A percentile compares a stretch with the other conserved stretches of the same genome.
These are phyloP conservation scores for Cepaea nemoralis DNA, from an alignment of 1,140 invertebrate genomes.

Conservation along the genomic window DNA sequence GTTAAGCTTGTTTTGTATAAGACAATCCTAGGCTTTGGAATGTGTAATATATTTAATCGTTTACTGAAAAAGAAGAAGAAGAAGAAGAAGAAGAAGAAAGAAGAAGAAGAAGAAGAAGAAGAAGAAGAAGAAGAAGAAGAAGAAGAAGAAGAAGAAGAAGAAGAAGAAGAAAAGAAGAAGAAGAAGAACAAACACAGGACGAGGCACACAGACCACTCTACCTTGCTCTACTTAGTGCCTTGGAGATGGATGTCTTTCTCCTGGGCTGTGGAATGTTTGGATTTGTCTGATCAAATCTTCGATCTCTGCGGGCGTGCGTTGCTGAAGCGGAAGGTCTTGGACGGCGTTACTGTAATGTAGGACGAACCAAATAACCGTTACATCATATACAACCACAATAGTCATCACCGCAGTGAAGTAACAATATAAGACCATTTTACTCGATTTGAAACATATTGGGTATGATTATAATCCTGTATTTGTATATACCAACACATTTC, in stretches of 20 bases:
- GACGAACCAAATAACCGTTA: no score
- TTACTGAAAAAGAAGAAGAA: not conserved
- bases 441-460: no score
- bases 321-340: slow-evolving; percentile 26
- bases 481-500: no score
- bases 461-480: no score
- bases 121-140: not conserved
- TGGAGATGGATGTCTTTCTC: not conserved
- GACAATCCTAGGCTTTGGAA: not conserved
- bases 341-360: not conserved
- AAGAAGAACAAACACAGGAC: not conserved
- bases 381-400: no score
- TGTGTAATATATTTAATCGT: not conserved
- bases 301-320: slow-evolving; percentile 2
- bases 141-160: not conserved
- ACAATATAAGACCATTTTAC: no score
- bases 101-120: not conserved
- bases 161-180: not conserved
- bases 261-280: slow-evolving; percentile 18
- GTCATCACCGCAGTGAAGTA: no score
- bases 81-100: not conserved
- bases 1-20: no score
- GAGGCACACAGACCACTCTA: not conserved
- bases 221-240: slow-evolving; percentile 20
- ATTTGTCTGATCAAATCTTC: not conserved